A percentile compares a stretch with the other conserved stretches of the same genome.
phyloP scores from a whole-genome alignment of 2,797 vertebrate genomes.

The Okamejei kenojei region DNA sequence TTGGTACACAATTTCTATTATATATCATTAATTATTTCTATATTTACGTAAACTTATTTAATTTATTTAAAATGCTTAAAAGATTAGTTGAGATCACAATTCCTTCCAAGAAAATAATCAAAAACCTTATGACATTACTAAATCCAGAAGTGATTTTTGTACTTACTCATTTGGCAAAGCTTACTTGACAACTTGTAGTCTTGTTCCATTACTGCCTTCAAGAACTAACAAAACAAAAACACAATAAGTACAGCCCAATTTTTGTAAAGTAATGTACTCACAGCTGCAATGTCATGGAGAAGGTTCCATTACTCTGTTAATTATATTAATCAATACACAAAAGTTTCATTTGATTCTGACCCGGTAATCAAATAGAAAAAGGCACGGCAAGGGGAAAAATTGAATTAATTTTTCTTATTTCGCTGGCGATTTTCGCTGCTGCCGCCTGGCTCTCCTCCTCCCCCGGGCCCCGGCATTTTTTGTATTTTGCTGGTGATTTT shows the following conservation, averaged over 20 bases:
- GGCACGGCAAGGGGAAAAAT: neutral
- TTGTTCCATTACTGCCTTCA: conserved; percentile 63
- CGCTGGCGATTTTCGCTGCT: no score
- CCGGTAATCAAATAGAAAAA: neutral
- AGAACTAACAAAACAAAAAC: conserved; percentile 61
- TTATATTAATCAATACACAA: neutral
- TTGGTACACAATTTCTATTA: neutral
- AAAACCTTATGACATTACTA: neutral
- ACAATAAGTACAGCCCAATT: conserved; percentile 31
- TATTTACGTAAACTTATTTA: neutral
- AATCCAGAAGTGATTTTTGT: neutral
- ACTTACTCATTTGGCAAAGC: conserved; percentile 77
- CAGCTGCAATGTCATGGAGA: neutral
- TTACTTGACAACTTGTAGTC: conserved; percentile 62
- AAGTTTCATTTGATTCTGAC: neutral
- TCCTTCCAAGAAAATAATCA: neutral
- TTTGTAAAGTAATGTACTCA: conserved; percentile 1
- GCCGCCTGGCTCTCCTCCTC: no score
- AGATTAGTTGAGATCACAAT: neutral
- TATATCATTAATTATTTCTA: neutral
- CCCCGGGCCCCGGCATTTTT: no score
- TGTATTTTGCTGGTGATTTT: no score
- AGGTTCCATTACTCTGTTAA: conserved; percentile 3
- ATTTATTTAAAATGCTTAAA: neutral
- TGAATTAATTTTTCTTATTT: no score